Evolutionary conservation across 2,888 invertebrate genomes (phyloP).

Genomic region (Gryllus longicercus): DNA sequence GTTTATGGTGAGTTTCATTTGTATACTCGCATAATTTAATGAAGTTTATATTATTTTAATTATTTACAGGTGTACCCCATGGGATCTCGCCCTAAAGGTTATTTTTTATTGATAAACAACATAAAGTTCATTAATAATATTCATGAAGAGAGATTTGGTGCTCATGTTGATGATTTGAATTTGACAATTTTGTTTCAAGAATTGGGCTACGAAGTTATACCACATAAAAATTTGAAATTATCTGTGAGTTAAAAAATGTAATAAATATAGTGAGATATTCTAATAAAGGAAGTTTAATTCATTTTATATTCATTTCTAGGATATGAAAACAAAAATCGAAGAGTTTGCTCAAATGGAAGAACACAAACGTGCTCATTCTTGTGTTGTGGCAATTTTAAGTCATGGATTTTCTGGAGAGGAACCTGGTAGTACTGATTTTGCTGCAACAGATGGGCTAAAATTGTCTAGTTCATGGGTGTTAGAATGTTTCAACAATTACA

Average conservation of each 20-base stretch:
- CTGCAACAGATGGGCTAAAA: slow-evolving; percentile 56
- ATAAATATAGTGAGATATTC: slow-evolving; percentile 22
- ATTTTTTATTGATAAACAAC: slow-evolving; percentile 61
- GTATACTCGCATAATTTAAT: not conserved
- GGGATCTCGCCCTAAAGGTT: slow-evolving; percentile 56
- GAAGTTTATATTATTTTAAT: not conserved
- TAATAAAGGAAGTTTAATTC: slow-evolving; percentile 25
- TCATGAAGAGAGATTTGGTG: slow-evolving; percentile 51
- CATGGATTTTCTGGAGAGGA: slow-evolving; percentile 56
- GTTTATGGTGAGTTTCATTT: no score
- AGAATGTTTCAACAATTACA: slow-evolving; percentile 56
- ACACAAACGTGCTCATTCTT: slow-evolving; percentile 55
- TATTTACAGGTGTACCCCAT: slow-evolving; percentile 51
- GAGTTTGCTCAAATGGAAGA: slow-evolving; percentile 49
- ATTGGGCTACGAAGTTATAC: slow-evolving; percentile 55
- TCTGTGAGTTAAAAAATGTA: slow-evolving; percentile 44
- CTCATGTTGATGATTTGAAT: slow-evolving; percentile 57
- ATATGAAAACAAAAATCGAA: slow-evolving; percentile 49
- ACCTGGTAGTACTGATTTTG: slow-evolving; percentile 55
- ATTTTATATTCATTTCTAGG: slow-evolving; percentile 39
- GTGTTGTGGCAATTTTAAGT: slow-evolving; percentile 63
- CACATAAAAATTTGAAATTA: slow-evolving; percentile 49
- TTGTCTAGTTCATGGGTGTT: slow-evolving; percentile 55
- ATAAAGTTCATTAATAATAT: slow-evolving; percentile 51
- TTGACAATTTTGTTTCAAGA: slow-evolving; percentile 58